A percentile compares a stretch with the other conserved stretches of the same genome.
Conservation (phyloP, 2,113 vertebrate genomes). For the Cinclus cinclus region DNA sequence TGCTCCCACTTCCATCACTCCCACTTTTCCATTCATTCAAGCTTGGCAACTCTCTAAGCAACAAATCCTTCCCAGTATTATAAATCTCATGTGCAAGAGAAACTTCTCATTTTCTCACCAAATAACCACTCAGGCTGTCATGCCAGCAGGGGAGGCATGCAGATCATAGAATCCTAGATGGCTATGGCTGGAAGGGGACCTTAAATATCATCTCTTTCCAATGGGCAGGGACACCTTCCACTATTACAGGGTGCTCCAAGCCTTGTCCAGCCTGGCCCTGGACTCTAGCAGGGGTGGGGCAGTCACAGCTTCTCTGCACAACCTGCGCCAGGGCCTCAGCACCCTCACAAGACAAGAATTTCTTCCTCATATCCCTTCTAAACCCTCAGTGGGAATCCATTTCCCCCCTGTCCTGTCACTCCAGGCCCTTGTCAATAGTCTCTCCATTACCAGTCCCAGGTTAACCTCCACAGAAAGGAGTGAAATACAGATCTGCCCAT, state of each 20-base stretch:
- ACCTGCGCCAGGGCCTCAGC: background rate
- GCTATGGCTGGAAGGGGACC: background rate
- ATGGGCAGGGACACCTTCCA: background rate
- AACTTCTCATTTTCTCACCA: background rate
- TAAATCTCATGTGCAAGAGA: background rate
- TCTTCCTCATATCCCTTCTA: background rate
- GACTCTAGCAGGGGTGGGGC: background rate
- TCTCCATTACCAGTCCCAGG: background rate
- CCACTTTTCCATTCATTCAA: background rate
- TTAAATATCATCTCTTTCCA: fast-evolving
- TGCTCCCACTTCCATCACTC: background rate
- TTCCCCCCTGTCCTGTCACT: background rate
- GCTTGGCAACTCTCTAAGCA: background rate
- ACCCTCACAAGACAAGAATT: background rate
- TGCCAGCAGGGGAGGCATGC: background rate
- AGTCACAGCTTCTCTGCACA: background rate
- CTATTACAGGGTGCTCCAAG: fast-evolving
- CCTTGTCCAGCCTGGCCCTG: background rate
- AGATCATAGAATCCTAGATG: background rate
- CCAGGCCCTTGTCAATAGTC: background rate
- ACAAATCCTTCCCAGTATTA: background rate
- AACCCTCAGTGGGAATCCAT: background rate
- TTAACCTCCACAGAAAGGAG: background rate
- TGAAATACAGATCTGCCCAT: background rate
- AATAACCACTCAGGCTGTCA: background rate